Percentiles rank a stretch among this genome's conserved stretches.
Evolutionary conservation across 2,888 invertebrate genomes (phyloP).

Genomic region (Leptinotarsa juncta): DNA sequence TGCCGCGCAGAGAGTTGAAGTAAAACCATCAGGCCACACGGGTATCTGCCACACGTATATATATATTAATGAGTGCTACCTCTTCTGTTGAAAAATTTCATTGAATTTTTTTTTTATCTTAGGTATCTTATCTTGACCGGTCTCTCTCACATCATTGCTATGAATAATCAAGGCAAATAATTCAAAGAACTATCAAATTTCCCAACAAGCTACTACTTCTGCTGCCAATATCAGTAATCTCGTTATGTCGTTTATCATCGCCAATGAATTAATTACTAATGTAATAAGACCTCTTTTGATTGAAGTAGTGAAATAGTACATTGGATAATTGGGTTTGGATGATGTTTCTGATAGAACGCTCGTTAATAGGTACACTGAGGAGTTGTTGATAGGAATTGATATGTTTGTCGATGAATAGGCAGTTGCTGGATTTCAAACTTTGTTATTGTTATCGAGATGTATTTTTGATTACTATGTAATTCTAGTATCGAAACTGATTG

Average conservation of each 20-base stretch:
- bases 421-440: neutral
- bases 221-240: neutral
- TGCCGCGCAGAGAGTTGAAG: too few species aligned
- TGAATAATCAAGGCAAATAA: too few species aligned
- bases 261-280: constrained; percentile 14
- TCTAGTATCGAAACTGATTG: too few species aligned
- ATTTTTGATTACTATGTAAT: neutral
- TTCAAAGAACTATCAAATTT: neutral
- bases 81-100: too few species aligned
- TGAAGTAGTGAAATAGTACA: constrained; percentile 12
- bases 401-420: neutral
- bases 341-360: neutral
- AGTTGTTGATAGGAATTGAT: constrained; percentile 9
- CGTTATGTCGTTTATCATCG: neutral
- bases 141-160: too few species aligned
- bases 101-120: too few species aligned
- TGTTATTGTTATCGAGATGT: neutral
- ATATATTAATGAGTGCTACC: too few species aligned
- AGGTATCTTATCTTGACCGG: too few species aligned
- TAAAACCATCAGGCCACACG: too few species aligned
- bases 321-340: constrained; percentile 13
- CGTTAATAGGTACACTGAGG: neutral
- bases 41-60: too few species aligned
- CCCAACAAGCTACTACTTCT: neutral
- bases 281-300: constrained; percentile 13